A percentile compares a stretch with the other conserved stretches of the same genome.
phyloP scores from a whole-genome alignment of 2,113 vertebrate species.

The Stictonetta naevosa region DNA sequence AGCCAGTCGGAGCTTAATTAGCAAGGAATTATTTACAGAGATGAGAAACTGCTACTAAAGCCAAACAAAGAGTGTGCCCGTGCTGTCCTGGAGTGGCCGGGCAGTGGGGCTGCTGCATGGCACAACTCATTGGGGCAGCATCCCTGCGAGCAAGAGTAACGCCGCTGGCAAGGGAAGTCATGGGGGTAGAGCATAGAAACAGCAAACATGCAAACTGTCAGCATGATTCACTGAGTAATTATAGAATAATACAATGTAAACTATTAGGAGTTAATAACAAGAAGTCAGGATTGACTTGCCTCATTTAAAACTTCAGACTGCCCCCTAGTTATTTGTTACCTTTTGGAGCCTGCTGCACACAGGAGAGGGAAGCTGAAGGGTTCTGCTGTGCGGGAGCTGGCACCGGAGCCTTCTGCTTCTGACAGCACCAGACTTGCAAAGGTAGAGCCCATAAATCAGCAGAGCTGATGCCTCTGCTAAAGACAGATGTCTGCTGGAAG shows the following conservation, averaged over 20 bases:
- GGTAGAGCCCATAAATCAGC: neutral
- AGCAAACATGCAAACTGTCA: slow-evolving; percentile 40
- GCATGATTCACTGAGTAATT: slow-evolving; percentile 68
- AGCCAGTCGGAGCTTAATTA: neutral
- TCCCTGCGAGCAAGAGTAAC: slow-evolving; percentile 5
- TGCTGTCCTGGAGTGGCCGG: neutral
- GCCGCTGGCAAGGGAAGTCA: slow-evolving; percentile 2
- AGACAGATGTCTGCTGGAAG: neutral
- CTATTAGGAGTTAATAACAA: slow-evolving; percentile 64
- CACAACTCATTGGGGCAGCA: neutral
- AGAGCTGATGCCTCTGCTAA: neutral
- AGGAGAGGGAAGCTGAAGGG: neutral
- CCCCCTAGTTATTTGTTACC: slow-evolving; percentile 6
- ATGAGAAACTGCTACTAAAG: neutral
- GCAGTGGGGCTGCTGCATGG: neutral
- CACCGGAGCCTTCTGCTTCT: neutral
- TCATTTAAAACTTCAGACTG: slow-evolving; percentile 30
- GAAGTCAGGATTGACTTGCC: slow-evolving; percentile 44
- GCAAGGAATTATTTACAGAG: slow-evolving; percentile 27
- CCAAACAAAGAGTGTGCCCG: neutral
- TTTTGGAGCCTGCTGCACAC: neutral
- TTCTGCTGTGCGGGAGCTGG: neutral
- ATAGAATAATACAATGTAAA: slow-evolving; percentile 48
- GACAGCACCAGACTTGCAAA: neutral
- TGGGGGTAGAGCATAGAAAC: neutral